Evolutionary conservation across 2,888 invertebrate species (phyloP).

Genomic region (Kryphioiulus occultus): DNA sequence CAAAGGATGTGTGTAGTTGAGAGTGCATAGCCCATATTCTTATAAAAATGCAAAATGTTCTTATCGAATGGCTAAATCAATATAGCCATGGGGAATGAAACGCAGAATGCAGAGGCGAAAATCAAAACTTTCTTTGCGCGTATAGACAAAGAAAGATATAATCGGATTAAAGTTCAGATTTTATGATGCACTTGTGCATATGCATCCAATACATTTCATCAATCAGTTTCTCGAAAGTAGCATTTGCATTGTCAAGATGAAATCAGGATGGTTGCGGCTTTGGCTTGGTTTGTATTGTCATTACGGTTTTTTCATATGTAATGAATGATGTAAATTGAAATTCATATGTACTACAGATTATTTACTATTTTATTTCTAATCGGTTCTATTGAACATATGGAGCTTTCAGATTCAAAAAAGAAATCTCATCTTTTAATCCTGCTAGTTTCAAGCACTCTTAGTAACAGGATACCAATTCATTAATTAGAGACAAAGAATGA

Average conservation of each 20-base stretch:
- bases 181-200: background rate
- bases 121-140: background rate
- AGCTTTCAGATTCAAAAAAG: too few species aligned
- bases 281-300: background rate
- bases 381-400: too few species aligned
- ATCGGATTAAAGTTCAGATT: slow-evolving; percentile 8
- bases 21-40: background rate
- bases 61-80: background rate
- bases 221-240: background rate
- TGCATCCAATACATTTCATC: background rate
- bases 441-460: too few species aligned
- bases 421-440: background rate
- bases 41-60: background rate
- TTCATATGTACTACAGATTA: too few species aligned
- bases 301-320: background rate
- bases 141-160: background rate
- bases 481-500: too few species aligned
- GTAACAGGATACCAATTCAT: too few species aligned
- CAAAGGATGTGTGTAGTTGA: background rate
- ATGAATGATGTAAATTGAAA: too few species aligned
- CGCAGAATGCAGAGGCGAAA: background rate
- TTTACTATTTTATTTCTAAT: too few species aligned
- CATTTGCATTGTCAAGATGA: background rate
- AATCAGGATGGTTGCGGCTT: background rate
- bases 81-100: background rate